Evolutionary conservation across 1,140 invertebrate genomes (phyloP).

Genomic region (Anastrepha ludens): DNA sequence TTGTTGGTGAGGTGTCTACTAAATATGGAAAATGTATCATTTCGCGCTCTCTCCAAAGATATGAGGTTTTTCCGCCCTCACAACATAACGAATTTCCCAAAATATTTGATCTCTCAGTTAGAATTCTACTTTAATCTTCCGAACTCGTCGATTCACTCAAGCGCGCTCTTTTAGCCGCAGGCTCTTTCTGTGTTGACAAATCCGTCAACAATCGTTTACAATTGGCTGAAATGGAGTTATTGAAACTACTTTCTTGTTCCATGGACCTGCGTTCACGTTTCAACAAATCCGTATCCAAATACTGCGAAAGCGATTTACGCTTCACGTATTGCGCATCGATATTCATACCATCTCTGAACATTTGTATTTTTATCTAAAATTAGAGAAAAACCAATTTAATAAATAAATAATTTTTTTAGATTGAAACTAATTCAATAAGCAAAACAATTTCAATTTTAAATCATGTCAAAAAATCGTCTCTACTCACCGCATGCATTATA

Average conservation of each 20-base stretch:
- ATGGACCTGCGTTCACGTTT: slow-evolving; percentile 81
- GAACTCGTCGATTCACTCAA: slow-evolving; percentile 70
- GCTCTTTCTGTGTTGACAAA: slow-evolving; percentile 64
- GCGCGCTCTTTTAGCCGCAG: slow-evolving; percentile 63
- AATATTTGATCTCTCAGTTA: no score
- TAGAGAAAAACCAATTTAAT: slow-evolving; percentile 35
- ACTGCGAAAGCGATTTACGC: slow-evolving; percentile 84
- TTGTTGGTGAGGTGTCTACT: no score
- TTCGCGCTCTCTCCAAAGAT: no score
- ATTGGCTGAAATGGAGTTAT: slow-evolving; percentile 67
- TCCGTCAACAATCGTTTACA: slow-evolving; percentile 71
- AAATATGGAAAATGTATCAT: no score
- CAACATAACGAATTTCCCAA: no score
- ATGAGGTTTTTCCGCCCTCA: no score
- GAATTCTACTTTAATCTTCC: not conserved
- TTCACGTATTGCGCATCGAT: slow-evolving; percentile 88
- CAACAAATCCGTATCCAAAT: slow-evolving; percentile 82
- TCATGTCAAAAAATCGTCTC: slow-evolving; percentile 24
- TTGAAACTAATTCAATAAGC: no score
- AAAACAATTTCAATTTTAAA: not conserved
- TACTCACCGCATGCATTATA: slow-evolving; percentile 77
- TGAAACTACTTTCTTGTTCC: slow-evolving; percentile 70
- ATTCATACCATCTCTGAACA: slow-evolving; percentile 92
- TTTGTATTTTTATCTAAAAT: slow-evolving; percentile 83
- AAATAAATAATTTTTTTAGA: slow-evolving; percentile 36